phyloP scores from a whole-genome alignment of 2,888 invertebrate genomes.

The Habroteleia sp. region DNA sequence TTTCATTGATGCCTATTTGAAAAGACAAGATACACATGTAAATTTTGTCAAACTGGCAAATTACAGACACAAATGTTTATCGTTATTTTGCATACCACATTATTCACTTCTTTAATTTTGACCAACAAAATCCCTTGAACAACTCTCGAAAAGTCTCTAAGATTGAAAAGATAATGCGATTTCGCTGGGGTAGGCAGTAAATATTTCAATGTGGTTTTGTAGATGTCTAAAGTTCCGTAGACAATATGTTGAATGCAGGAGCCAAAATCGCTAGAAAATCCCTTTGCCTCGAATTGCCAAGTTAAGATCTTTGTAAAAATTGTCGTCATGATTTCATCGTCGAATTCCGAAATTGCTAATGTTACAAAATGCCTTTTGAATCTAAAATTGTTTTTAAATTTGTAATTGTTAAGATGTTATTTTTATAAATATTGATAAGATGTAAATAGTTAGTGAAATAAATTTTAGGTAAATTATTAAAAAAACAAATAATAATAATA shows the following conservation, averaged over 20 bases:
- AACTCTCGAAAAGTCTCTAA: slow-evolving; percentile 95
- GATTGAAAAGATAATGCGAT: slow-evolving; percentile 96
- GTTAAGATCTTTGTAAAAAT: slow-evolving; percentile 94
- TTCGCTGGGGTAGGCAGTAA: slow-evolving; percentile 96
- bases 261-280: slow-evolving; percentile 94
- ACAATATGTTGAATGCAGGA: slow-evolving; percentile 93
- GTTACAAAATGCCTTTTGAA: slow-evolving; percentile 92
- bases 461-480: too few relatives aligned
- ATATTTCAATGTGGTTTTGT: slow-evolving; percentile 89
- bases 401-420: too few relatives aligned
- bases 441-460: too few relatives aligned
- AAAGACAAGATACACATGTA: slow-evolving; percentile 9
- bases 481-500: too few relatives aligned
- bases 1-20: slow-evolving; percentile 89
- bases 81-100: slow-evolving; percentile 82
- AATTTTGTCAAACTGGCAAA: too few relatives aligned
- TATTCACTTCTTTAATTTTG: slow-evolving; percentile 92
- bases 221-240: slow-evolving; percentile 91
- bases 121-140: slow-evolving; percentile 95
- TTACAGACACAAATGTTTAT: too few relatives aligned
- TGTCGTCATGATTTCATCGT: slow-evolving; percentile 89
- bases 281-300: slow-evolving; percentile 96
- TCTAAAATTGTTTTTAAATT: slow-evolving; percentile 77
- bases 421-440: too few relatives aligned
- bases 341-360: slow-evolving; percentile 93